phyloP scores from a whole-genome alignment of 2,888 invertebrate genomes.

The Vannuccia rotundouncinata region DNA sequence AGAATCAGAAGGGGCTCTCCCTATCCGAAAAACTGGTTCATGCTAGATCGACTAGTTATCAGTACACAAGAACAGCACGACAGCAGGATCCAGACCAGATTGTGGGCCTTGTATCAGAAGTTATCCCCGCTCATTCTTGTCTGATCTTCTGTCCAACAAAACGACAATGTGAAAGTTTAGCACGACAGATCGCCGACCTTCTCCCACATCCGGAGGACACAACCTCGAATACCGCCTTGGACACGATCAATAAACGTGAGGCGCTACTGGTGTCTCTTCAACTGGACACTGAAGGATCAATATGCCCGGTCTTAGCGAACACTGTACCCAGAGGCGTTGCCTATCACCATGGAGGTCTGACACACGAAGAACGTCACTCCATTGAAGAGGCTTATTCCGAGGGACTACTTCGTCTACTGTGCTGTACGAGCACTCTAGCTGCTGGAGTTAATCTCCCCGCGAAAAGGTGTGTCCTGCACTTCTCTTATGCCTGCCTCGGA shows the following conservation, averaged over 20 bases:
- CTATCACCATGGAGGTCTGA: constrained; percentile 80
- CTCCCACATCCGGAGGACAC: not conserved
- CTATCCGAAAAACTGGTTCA: not conserved
- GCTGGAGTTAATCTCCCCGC: constrained; percentile 95
- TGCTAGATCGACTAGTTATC: not conserved
- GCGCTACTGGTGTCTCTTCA: not conserved
- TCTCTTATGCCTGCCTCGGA: too few species aligned
- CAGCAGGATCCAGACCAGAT: constrained; percentile 70
- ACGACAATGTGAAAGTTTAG: constrained; percentile 83
- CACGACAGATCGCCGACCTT: too few species aligned
- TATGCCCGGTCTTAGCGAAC: constrained; percentile 41
- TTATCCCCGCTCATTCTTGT: constrained; percentile 65
- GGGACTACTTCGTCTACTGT: constrained; percentile 77
- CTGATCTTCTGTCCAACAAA: constrained; percentile 88
- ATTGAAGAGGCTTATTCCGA: constrained; percentile 71
- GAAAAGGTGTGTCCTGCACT: constrained; percentile 61
- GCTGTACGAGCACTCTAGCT: constrained; percentile 92
- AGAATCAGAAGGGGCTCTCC: constrained; percentile 47
- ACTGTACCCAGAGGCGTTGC: constrained; percentile 72
- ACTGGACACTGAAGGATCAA: not conserved
- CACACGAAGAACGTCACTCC: constrained; percentile 73
- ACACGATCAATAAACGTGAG: not conserved
- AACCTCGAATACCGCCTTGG: not conserved
- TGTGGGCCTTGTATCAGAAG: constrained; percentile 72
- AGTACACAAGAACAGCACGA: constrained; percentile 47